Percentiles rank a stretch among this genome's conserved stretches.
These are phyloP conservation scores for Dermatemys mawii DNA, from an alignment of 2,113 vertebrate genomes.

Conservation along the genomic window DNA sequence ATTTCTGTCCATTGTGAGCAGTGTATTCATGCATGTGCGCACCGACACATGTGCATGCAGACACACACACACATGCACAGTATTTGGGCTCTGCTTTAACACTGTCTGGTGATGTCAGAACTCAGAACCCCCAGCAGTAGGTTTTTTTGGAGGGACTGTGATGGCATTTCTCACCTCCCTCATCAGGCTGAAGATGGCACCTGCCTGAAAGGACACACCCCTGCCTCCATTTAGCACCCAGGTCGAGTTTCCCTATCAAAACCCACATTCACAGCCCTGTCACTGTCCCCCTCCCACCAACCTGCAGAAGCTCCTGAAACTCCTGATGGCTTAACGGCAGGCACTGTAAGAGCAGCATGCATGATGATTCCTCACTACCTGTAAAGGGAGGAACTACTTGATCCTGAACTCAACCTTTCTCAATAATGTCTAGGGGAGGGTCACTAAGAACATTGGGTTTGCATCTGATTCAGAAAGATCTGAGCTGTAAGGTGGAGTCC, in stretches of 20 bases:
- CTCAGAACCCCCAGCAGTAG: background rate
- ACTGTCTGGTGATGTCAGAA: background rate
- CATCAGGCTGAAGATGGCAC: background rate
- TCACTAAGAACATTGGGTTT: background rate
- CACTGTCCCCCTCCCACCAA: background rate
- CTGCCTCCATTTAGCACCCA: background rate
- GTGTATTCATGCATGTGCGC: background rate
- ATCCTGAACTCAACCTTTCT: background rate
- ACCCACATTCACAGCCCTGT: background rate
- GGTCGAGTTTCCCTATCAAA: background rate
- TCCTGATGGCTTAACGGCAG: background rate
- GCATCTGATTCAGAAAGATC: background rate
- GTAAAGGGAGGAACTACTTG: background rate
- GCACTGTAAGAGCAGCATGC: background rate
- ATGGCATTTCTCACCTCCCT: background rate
- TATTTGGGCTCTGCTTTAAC: background rate
- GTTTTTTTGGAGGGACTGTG: background rate
- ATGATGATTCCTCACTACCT: background rate
- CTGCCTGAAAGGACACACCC: background rate
- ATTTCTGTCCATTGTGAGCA: background rate
- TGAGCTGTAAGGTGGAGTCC: constrained; percentile 1
- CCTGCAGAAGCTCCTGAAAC: background rate
- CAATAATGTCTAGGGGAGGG: background rate
- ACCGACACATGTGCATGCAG: background rate
- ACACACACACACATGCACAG: background rate